phyloP scores from a whole-genome alignment of 1,140 invertebrate genomes.

The Drosophila santomea region DNA sequence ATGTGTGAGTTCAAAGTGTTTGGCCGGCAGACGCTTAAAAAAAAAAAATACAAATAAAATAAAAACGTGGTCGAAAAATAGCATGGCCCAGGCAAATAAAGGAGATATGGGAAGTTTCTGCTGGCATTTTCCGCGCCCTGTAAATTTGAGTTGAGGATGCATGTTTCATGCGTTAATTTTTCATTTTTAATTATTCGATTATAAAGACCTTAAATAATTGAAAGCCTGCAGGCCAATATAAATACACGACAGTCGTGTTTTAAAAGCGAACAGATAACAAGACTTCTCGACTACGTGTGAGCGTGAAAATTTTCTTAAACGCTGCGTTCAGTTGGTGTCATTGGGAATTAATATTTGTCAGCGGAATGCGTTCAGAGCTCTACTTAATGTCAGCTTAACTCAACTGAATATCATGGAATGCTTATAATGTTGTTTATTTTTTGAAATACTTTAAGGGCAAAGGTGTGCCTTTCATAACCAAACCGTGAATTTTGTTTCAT shows the following conservation, averaged over 20 bases:
- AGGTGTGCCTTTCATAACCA: background rate
- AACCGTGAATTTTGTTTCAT: background rate
- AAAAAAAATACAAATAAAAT: background rate
- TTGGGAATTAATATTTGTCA: background rate
- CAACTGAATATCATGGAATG: background rate
- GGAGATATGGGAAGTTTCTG: slow-evolving; percentile 36
- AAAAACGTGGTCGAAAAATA: background rate
- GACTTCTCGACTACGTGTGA: background rate
- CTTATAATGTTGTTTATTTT: background rate
- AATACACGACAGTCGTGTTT: slow-evolving; percentile 7
- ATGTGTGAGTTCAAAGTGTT: slow-evolving; percentile 74
- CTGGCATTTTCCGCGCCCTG: slow-evolving; percentile 30
- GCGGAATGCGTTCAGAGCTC: background rate
- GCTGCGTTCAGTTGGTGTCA: background rate
- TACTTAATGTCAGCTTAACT: background rate
- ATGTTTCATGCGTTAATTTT: slow-evolving; percentile 82
- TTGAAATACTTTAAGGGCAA: background rate
- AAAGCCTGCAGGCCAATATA: slow-evolving; percentile 51
- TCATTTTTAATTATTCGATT: slow-evolving; percentile 83
- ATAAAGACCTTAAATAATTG: slow-evolving; percentile 80
- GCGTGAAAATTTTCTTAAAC: background rate
- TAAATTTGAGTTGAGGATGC: slow-evolving; percentile 75
- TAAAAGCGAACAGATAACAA: slow-evolving; percentile 1
- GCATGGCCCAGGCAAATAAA: slow-evolving; percentile 25
- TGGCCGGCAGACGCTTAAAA: slow-evolving; percentile 22